Percentiles rank a stretch among this genome's conserved stretches.
Conservation (phyloP, 2,113 vertebrate species). For the Barbus barbus region DNA sequence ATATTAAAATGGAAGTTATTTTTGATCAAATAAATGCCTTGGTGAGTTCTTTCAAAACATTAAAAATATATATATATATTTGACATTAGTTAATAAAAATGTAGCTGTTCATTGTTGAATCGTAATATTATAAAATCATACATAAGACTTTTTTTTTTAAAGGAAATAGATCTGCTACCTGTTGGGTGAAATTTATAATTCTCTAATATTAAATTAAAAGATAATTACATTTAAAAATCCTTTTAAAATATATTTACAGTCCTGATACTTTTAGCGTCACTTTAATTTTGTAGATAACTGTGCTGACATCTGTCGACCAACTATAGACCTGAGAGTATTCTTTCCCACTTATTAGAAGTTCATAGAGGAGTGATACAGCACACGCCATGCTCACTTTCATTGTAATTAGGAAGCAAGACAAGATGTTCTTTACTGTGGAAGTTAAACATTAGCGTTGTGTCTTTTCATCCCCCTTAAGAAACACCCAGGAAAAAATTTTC, state of each 20-base stretch:
- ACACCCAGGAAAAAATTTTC: conserved; percentile 23
- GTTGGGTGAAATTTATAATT: background rate
- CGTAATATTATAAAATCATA: too few relatives aligned
- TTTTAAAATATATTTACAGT: conserved; percentile 3
- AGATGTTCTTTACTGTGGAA: conserved; percentile 42
- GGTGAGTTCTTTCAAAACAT: background rate
- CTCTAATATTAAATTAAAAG: background rate
- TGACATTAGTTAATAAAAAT: too few relatives aligned
- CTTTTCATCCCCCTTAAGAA: background rate
- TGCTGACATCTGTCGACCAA: conserved; percentile 61
- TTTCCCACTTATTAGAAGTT: conserved; percentile 29
- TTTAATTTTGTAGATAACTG: conserved; percentile 53
- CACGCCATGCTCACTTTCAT: conserved; percentile 19
- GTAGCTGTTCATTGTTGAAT: too few relatives aligned
- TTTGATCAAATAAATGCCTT: background rate
- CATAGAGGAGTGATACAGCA: conserved; percentile 13
- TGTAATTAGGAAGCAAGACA: conserved; percentile 43
- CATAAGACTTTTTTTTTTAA: too few relatives aligned
- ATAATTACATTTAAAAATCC: conserved; percentile 3
- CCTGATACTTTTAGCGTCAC: conserved; percentile 53
- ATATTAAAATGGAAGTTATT: background rate
- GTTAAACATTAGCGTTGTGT: conserved; percentile 27
- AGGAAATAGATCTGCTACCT: background rate
- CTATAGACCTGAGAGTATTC: conserved; percentile 45
- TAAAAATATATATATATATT: too few relatives aligned